Conservation (phyloP, 2,113 vertebrate species). For the Pelodiscus sinensis region DNA sequence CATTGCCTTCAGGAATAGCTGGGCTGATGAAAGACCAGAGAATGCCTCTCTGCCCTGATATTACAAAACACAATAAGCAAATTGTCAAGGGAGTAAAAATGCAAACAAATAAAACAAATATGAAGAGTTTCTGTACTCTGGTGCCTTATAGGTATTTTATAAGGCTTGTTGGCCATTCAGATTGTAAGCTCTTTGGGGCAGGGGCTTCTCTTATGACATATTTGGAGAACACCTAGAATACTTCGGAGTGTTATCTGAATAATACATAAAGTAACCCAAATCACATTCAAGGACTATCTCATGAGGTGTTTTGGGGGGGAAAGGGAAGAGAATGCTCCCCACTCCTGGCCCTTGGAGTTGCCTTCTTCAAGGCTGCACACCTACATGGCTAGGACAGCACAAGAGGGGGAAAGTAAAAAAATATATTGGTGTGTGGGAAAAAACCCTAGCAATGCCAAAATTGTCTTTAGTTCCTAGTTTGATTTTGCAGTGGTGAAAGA, state of each 20-base stretch:
- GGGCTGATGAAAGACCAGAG: background rate
- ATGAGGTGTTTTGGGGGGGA: background rate
- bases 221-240: background rate
- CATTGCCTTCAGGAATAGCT: background rate
- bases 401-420: background rate
- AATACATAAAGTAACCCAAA: background rate
- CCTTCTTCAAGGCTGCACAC: background rate
- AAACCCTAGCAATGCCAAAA: background rate
- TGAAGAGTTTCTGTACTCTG: background rate
- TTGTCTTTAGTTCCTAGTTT: slow-evolving; percentile 3
- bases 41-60: background rate
- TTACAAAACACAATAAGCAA: fast-evolving
- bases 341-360: background rate
- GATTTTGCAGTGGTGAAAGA: slow-evolving; percentile 15
- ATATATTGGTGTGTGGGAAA: background rate
- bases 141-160: background rate
- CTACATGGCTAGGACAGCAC: background rate
- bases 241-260: background rate
- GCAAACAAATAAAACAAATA: background rate
- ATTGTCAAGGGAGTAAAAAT: background rate
- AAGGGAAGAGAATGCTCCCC: background rate
- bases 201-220: background rate
- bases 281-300: background rate
- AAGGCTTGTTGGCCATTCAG: background rate
- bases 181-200: background rate